A percentile compares a stretch with the other conserved stretches of the same genome.
Conservation (phyloP, 2,797 vertebrate species). For the Coccyzus lansbergi region DNA sequence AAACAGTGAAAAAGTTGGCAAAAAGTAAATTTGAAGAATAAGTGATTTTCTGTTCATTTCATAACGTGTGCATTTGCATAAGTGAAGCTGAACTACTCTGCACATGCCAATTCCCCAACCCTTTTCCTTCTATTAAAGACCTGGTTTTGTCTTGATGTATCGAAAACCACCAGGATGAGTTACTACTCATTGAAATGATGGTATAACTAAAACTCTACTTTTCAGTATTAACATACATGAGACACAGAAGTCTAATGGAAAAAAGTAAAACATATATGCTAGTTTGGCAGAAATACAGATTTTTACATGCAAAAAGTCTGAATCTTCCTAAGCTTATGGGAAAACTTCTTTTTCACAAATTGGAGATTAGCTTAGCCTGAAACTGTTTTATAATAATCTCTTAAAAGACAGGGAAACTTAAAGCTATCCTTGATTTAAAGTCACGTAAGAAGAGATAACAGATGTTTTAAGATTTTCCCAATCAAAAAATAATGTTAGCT, state of each 20-base stretch:
- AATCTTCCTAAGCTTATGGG: neutral
- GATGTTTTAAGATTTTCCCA: neutral
- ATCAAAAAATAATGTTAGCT: neutral
- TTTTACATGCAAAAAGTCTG: neutral
- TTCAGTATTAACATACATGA: neutral
- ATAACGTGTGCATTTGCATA: neutral
- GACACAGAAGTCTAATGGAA: neutral
- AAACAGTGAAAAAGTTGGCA: neutral
- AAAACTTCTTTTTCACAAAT: neutral
- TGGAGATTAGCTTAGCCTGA: neutral
- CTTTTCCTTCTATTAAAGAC: neutral
- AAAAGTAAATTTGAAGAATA: neutral
- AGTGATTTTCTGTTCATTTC: neutral
- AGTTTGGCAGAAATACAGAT: neutral
- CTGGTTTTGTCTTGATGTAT: neutral
- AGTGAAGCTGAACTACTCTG: neutral
- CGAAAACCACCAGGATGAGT: neutral
- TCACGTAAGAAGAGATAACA: constrained; percentile 1
- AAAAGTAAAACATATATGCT: neutral
- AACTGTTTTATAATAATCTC: neutral
- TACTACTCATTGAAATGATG: neutral
- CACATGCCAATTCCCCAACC: neutral
- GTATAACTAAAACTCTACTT: neutral
- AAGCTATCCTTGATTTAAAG: neutral
- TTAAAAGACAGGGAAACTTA: neutral